phyloP scores from a whole-genome alignment of 2,797 vertebrate genomes.

The Acrossocheilus fasciatus region DNA sequence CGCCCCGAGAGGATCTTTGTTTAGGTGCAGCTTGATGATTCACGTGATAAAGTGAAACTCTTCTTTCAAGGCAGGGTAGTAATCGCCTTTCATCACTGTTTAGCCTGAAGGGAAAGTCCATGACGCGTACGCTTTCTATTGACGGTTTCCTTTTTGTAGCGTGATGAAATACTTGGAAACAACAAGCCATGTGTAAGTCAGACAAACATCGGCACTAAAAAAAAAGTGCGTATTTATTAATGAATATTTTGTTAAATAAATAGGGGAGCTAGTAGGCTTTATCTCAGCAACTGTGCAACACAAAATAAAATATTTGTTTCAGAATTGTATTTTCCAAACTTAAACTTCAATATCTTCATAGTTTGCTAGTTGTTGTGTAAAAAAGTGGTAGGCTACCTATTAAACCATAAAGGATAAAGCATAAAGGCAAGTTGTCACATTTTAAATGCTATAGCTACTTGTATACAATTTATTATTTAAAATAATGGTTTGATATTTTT shows the following conservation, averaged over 20 bases:
- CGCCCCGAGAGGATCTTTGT: not conserved
- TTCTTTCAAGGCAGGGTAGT: too few relatives aligned
- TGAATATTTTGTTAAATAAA: not conserved
- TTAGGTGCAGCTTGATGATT: not conserved
- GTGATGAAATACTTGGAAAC: constrained; percentile 21
- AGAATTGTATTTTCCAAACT: not conserved
- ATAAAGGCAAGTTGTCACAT: not conserved
- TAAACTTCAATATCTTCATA: not conserved
- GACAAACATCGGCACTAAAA: not conserved
- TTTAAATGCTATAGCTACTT: not conserved
- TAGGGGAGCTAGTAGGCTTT: not conserved
- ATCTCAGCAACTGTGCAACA: not conserved
- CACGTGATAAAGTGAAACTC: not conserved
- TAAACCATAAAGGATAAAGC: not conserved
- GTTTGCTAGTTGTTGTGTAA: not conserved
- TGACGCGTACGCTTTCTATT: not conserved
- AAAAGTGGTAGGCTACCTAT: not conserved
- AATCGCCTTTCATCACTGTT: not conserved
- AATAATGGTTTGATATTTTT: not conserved
- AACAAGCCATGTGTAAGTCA: not conserved
- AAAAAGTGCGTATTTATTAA: not conserved
- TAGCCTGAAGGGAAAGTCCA: not conserved
- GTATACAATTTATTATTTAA: not conserved
- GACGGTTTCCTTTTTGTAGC: not conserved
- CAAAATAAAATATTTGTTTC: not conserved